Evolutionary conservation across 2,797 vertebrate species (phyloP), one percentile per base, ranked within the genome.

Genomic region (Gymnoscopelus braueri): DNA sequence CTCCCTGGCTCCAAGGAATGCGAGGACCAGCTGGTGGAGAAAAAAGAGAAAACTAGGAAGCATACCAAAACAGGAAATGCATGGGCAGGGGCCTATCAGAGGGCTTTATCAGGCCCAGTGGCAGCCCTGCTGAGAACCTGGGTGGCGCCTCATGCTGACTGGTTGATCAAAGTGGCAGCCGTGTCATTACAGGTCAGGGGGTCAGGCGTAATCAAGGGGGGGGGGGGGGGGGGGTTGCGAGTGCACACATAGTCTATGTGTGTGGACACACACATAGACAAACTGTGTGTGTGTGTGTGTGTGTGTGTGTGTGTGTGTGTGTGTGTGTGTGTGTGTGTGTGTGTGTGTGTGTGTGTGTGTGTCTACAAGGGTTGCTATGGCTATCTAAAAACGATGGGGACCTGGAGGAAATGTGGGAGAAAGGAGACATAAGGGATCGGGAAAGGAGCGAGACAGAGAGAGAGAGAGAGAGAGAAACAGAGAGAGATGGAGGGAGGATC

Each of bases 1-100:
- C 85, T 88, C 86, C 81, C 77, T 48, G 14, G 76, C 88, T 75
- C 77, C 47, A 60, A 89, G 84, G 89, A 91, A 91, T 90, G 86
- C 61, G 60, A 58, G 82, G 83, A 88, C 83, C 87, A 90, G 86
- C 81, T 90, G 81, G 84, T 82, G 75, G 78, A 84, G 82, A 88
- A 90, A 89, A 88, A 86, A 88, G 89, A 89, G 87, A 86, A 86
- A 90, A 85, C 51, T 78, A 86, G 80, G 80, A 87, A 72, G 79
- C 81, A 89, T 77, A 90, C 80, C 86, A 92, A 91, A 93, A 94
- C 90, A 93, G 91, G 92, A 94, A 94, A 92, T 91, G 82, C 90
- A 92, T 88, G 88, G 92, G 84, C 82, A 83, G 86, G 75, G 83
- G 78, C 81, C 84, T 90, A 91, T 93, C 90, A 81, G 78, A 85